These are phyloP conservation scores for Ectropis grisescens DNA, from an alignment of 1,140 invertebrate species.

Conservation along the genomic window DNA sequence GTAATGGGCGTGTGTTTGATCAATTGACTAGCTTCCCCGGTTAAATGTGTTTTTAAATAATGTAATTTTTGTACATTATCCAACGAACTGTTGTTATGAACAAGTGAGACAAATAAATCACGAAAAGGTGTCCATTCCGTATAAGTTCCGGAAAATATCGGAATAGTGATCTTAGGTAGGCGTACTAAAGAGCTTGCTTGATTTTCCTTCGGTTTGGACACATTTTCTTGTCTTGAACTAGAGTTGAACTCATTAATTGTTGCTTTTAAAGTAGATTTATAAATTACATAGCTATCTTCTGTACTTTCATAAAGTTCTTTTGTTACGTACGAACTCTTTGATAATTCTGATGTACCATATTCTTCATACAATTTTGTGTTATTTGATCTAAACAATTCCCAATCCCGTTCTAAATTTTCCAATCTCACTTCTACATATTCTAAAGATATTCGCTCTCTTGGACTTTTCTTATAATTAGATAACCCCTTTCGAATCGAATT, in stretches of 20 bases:
- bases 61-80: background rate
- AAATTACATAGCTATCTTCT: conserved; percentile 1
- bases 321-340: background rate
- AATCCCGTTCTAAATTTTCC: conserved; percentile 7
- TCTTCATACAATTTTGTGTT: conserved; percentile 2
- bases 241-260: conserved; percentile 1
- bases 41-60: background rate
- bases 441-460: conserved; percentile 4
- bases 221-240: background rate
- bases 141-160: background rate
- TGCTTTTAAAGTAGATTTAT: background rate
- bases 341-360: background rate
- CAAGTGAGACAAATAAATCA: background rate
- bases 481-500: too few species aligned
- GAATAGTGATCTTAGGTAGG: background rate
- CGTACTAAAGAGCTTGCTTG: background rate
- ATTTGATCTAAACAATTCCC: conserved; percentile 2
- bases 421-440: conserved; percentile 6
- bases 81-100: background rate
- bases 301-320: conserved; percentile 3
- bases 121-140: background rate
- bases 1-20: background rate
- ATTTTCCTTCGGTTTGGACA: too few species aligned
- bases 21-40: background rate
- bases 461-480: conserved; percentile 7